These are phyloP conservation scores for Ctenopoma kingsleyae DNA, from an alignment of 2,797 vertebrate species.

Conservation along the genomic window DNA sequence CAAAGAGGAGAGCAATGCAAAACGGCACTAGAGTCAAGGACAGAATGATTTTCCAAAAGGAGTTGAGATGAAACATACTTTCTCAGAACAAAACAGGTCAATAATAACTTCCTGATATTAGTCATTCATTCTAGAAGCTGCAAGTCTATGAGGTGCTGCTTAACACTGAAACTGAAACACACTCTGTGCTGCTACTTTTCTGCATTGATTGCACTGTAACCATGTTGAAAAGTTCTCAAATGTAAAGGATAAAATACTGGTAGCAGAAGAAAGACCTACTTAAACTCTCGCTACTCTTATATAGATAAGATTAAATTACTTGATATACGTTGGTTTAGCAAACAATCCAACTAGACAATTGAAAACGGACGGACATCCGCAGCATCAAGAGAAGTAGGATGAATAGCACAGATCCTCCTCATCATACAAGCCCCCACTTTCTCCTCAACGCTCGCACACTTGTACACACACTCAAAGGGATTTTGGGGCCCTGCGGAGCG, in stretches of 20 bases:
- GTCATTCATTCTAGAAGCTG: slow-evolving; percentile 43
- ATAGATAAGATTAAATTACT: slow-evolving; percentile 47
- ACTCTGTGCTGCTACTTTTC: neutral
- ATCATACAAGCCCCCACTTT: slow-evolving; percentile 67
- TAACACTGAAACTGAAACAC: slow-evolving; percentile 26
- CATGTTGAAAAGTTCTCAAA: slow-evolving; percentile 5
- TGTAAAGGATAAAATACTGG: slow-evolving; percentile 1
- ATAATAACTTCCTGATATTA: slow-evolving; percentile 61
- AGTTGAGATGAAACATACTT: slow-evolving; percentile 58
- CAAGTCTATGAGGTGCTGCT: slow-evolving; percentile 21
- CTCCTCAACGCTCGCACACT: slow-evolving; percentile 57
- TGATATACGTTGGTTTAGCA: slow-evolving; percentile 28
- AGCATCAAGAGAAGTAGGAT: slow-evolving; percentile 66
- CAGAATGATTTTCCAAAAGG: slow-evolving; percentile 64
- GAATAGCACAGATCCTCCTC: slow-evolving; percentile 64
- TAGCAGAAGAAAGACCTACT: neutral
- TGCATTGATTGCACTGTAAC: neutral
- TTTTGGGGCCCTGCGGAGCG: slow-evolving; percentile 79
- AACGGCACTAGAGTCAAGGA: slow-evolving; percentile 75
- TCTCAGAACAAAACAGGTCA: slow-evolving; percentile 61
- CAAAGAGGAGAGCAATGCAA: slow-evolving; percentile 79
- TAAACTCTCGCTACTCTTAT: slow-evolving; percentile 13
- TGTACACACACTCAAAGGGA: slow-evolving; percentile 70
- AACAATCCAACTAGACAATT: slow-evolving; percentile 68
- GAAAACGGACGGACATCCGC: slow-evolving; percentile 58